Conservation (phyloP, 1,140 invertebrate genomes). For the Globodera rostochiensis region DNA sequence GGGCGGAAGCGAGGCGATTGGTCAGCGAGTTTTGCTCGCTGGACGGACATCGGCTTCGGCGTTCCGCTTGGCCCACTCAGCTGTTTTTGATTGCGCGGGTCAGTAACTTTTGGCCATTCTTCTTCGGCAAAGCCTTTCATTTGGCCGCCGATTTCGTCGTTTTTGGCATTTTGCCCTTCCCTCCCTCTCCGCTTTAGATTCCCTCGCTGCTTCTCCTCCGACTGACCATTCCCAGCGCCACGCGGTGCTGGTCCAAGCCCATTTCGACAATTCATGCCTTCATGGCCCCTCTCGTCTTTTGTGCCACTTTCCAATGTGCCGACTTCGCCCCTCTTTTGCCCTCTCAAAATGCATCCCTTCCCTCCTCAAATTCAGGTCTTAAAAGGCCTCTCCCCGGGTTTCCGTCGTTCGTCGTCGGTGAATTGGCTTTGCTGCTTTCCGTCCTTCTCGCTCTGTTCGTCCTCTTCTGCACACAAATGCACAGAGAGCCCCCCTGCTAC, state of each 20-base stretch:
- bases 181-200: conserved; percentile 54
- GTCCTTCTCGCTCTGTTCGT: conserved; percentile 39
- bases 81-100: not conserved
- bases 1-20: not conserved
- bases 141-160: not conserved
- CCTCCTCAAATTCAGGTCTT: not conserved
- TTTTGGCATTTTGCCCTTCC: not conserved
- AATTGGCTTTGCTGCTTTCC: conserved; percentile 44
- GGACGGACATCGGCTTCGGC: conserved; percentile 4
- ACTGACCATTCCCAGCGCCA: conserved; percentile 72
- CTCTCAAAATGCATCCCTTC: no score
- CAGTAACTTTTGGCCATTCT: not conserved
- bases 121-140: no score
- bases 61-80: not conserved
- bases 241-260: conserved; percentile 72
- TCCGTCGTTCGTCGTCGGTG: not conserved
- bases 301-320: conserved; percentile 68
- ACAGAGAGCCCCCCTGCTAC: conserved; percentile 53
- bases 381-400: not conserved
- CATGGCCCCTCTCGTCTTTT: conserved; percentile 68
- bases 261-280: conserved; percentile 72
- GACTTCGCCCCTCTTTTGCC: no score
- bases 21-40: conserved; percentile 35
- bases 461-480: conserved; percentile 40
- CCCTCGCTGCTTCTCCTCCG: conserved; percentile 71